Conservation (phyloP, 2,113 vertebrate species). For the Ascaphus truei region DNA sequence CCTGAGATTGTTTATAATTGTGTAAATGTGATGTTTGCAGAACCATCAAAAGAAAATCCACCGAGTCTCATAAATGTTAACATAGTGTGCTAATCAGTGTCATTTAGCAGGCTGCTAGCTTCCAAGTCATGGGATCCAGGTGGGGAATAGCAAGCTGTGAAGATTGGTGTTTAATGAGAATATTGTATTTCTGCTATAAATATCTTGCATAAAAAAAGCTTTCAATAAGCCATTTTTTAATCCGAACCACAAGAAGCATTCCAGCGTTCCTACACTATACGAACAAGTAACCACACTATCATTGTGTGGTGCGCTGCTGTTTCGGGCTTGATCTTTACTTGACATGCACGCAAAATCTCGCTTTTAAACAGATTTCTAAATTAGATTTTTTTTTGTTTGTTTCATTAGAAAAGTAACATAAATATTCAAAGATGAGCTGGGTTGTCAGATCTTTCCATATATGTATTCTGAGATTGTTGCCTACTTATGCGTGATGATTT, state of each 20-base stretch:
- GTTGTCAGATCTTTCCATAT: not conserved
- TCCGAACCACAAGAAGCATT: not conserved
- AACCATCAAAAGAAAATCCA: conserved; percentile 9
- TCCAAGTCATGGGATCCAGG: conserved; percentile 12
- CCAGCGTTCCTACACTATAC: not conserved
- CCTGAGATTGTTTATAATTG: conserved; percentile 2
- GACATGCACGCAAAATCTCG: no score
- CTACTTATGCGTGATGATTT: conserved; percentile 23
- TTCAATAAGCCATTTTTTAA: not conserved
- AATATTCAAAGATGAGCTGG: conserved; percentile 17
- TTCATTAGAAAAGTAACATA: conserved; percentile 23
- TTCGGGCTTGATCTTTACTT: no score
- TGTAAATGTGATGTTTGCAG: conserved; percentile 30
- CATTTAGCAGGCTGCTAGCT: conserved; percentile 21
- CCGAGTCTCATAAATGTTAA: conserved; percentile 37
- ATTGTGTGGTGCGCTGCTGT: no score
- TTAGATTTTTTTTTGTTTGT: not conserved
- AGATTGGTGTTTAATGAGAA: conserved; percentile 18
- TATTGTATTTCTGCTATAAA: conserved; percentile 36
- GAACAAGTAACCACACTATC: not conserved
- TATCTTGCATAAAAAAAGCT: conserved; percentile 29
- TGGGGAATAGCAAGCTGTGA: conserved; percentile 23
- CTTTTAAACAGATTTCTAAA: no score
- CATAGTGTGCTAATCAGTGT: conserved; percentile 32
- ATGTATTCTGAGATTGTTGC: not conserved